These are phyloP conservation scores for Xerus rutilus DNA, from an alignment of 2,797 vertebrate species.

Conservation along the genomic window DNA sequence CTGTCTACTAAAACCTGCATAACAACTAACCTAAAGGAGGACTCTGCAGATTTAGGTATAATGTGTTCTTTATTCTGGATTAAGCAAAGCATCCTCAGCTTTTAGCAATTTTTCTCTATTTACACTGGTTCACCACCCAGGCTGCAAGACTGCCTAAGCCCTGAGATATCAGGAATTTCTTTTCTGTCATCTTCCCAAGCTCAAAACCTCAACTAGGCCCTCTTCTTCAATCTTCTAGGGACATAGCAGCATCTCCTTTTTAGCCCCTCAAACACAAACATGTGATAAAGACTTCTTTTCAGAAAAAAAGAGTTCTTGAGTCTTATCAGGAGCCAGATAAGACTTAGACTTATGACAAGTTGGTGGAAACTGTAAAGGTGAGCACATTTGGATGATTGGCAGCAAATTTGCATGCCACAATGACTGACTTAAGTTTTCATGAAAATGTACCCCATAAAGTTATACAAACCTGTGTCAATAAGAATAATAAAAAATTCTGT, in stretches of 20 bases:
- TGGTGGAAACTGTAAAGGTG: not conserved
- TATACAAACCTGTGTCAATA: not conserved
- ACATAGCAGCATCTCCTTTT: not conserved
- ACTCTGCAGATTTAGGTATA: no score
- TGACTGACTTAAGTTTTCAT: not conserved
- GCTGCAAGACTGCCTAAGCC: not conserved
- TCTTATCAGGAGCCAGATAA: not conserved
- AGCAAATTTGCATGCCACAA: not conserved
- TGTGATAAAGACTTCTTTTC: not conserved
- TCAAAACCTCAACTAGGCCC: not conserved
- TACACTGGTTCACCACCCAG: not conserved
- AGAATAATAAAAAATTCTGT: not conserved
- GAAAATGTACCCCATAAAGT: not conserved
- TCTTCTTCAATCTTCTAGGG: not conserved
- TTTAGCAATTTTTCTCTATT: not conserved
- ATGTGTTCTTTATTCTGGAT: no score
- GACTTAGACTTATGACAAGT: not conserved
- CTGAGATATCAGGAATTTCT: accelerated
- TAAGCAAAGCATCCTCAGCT: not conserved
- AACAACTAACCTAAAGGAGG: not conserved
- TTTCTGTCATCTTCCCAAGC: not conserved
- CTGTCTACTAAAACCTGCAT: not conserved
- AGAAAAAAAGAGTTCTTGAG: not conserved
- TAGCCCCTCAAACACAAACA: not conserved
- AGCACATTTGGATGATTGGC: not conserved